Percentiles rank a stretch among this genome's conserved stretches.
phyloP scores from a whole-genome alignment of 2,888 invertebrate genomes.

The Drosophila ustulata region DNA sequence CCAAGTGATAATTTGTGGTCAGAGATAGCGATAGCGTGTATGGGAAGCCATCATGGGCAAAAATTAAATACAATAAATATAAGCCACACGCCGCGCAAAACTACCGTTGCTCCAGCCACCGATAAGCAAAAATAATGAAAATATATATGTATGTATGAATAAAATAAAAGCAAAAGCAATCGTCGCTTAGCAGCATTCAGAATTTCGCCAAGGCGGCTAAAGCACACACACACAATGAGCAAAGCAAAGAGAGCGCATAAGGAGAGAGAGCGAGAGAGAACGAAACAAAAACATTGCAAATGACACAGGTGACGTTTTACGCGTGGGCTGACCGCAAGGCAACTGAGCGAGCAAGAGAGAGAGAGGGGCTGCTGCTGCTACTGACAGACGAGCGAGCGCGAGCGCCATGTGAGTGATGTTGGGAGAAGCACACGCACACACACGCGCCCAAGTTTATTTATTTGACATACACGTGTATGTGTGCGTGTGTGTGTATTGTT shows the following conservation, averaged over 20 bases:
- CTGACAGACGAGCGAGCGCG: conserved; percentile 45
- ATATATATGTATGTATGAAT: neutral
- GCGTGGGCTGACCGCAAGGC: conserved; percentile 54
- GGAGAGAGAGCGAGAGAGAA: conserved; percentile 17
- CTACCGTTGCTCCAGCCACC: conserved; percentile 25
- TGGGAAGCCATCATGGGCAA: conserved; percentile 35
- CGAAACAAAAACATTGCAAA: conserved; percentile 76
- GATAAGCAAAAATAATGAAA: conserved; percentile 52
- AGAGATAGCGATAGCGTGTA: conserved; percentile 49
- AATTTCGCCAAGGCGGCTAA: conserved; percentile 34
- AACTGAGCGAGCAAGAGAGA: conserved; percentile 1
- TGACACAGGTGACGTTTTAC: conserved; percentile 77
- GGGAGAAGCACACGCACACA: conserved; percentile 33
- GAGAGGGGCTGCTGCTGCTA: conserved; percentile 21
- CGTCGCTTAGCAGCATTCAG: conserved; percentile 8
- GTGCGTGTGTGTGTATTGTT: conserved; percentile 49
- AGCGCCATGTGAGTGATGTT: conserved; percentile 60
- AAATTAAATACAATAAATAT: conserved; percentile 68
- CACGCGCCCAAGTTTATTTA: conserved; percentile 13
- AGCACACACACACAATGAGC: conserved; percentile 4
- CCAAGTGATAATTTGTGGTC: conserved; percentile 57
- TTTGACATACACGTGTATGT: conserved; percentile 16
- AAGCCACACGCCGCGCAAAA: conserved; percentile 59
- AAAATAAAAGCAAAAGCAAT: conserved; percentile 18
- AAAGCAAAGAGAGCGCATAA: conserved; percentile 11